A percentile compares a stretch with the other conserved stretches of the same genome.
phyloP scores from a whole-genome alignment of 2,888 invertebrate genomes.

The Slavum lentiscoides region DNA sequence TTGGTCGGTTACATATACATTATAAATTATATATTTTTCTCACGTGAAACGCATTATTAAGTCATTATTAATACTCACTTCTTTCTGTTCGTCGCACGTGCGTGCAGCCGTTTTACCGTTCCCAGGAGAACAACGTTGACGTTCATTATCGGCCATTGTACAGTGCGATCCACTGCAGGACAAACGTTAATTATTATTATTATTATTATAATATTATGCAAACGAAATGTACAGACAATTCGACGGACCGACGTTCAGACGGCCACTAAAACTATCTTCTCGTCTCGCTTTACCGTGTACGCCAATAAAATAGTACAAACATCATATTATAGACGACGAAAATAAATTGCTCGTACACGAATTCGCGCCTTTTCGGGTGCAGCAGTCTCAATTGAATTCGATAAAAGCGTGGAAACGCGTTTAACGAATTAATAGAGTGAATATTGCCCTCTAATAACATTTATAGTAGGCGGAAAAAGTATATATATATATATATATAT shows the following conservation, averaged over 20 bases:
- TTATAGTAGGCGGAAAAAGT: conserved; percentile 10
- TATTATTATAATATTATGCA: background rate
- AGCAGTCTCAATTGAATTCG: conserved; percentile 30
- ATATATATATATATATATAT: too few relatives aligned
- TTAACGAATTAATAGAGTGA: background rate
- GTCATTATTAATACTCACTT: conserved; percentile 15
- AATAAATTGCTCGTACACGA: background rate
- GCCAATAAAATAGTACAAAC: too few relatives aligned
- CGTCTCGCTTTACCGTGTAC: background rate
- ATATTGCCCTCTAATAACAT: background rate
- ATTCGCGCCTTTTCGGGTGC: conserved; percentile 13
- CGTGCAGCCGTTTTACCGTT: conserved; percentile 22
- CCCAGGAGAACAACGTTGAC: conserved; percentile 1
- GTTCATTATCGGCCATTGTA: conserved; percentile 21
- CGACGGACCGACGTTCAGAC: background rate
- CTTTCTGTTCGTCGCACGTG: conserved; percentile 34
- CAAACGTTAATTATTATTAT: too few relatives aligned
- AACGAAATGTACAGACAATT: background rate
- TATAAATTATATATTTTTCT: background rate
- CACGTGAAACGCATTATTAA: background rate
- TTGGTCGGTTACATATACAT: too few relatives aligned
- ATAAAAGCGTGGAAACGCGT: background rate
- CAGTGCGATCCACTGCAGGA: background rate
- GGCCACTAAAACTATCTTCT: background rate
- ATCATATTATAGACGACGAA: too few relatives aligned